Base-by-base conservation (phyloP, 2,113 vertebrate genomes). In the Esox niger region DNA sequence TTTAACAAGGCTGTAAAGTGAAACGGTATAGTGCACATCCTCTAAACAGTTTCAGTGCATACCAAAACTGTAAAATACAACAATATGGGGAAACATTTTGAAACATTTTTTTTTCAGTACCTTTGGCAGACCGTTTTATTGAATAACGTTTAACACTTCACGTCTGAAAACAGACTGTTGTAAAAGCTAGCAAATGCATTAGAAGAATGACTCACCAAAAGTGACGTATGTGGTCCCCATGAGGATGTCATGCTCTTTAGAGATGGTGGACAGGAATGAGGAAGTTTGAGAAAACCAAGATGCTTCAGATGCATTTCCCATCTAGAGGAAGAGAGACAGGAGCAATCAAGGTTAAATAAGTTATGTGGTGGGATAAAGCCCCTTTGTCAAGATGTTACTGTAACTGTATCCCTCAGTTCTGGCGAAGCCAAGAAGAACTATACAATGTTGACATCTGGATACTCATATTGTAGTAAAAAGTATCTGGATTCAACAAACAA, bases 201-300 rank as follows among this genome's bases (percentile, higher is more conserved):
- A n/a, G 15, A 15, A 31, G 20, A 35, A 62, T 9, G 1, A 71
- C 91, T 91, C 85, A 94, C 93, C 92, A 79, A 93, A 93, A 62
- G 93, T 77, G 2, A 72, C 79, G 77, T 92, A 95, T 38, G 92
- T 47, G 0, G 79, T 88, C 79, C 91, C 93, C 88, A 95, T 91
- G 79, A 94, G 70, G 75, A 93, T 76, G 66, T 95, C 93, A 82
- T 89, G 80, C 61, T 87, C 86, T 88, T 93, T 91, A 0, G 92
- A 92, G 70, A 94, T 85, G 75, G 73, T 91, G 80, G 94, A 95
- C 52, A 78, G 9, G 33, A 93, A 84, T 73, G 66, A 75, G 5
- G 85, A 86, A 26, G 81, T 66, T 62, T 91, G 89, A 5, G 93
- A 21, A 7, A 13, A 59, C 74, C 73, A 66, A 31, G 74, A 2